Conservation (phyloP, 2,888 invertebrate genomes). For the Microplitis deprimator region DNA sequence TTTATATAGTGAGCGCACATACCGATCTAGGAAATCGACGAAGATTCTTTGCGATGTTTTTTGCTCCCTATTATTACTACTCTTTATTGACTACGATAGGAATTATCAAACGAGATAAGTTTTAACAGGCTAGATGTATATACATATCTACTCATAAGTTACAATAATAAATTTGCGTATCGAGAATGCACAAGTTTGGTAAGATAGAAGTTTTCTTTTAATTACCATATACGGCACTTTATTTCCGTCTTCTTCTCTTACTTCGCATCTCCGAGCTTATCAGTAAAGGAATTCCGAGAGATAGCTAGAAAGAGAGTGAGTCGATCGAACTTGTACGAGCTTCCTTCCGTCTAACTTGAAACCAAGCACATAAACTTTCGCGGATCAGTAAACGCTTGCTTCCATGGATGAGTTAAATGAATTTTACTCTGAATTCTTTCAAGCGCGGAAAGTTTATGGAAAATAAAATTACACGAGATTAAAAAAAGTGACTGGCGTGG, state of each 20-base stretch:
- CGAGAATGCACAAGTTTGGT: conserved; percentile 31
- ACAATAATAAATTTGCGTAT: conserved; percentile 50
- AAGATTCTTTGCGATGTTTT: not conserved
- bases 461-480: not conserved
- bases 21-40: not conserved
- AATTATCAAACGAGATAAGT: not conserved
- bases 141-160: not conserved
- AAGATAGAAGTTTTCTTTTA: conserved; percentile 45
- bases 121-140: not conserved
- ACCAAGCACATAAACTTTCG: conserved; percentile 44
- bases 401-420: conserved; percentile 35
- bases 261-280: conserved; percentile 30
- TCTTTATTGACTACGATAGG: not conserved
- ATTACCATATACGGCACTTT: conserved; percentile 46
- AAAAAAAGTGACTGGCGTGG: conserved; percentile 25
- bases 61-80: not conserved
- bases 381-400: conserved; percentile 39
- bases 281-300: conserved; percentile 41
- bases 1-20: not conserved
- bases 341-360: conserved; percentile 39
- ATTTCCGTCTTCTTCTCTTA: conserved; percentile 34
- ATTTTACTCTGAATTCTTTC: not conserved
- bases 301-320: conserved; percentile 27
- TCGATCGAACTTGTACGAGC: conserved; percentile 48
- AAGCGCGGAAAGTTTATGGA: not conserved